These are phyloP conservation scores for Cotesia congregata DNA, from an alignment of 2,888 invertebrate species.

Conservation along the genomic window DNA sequence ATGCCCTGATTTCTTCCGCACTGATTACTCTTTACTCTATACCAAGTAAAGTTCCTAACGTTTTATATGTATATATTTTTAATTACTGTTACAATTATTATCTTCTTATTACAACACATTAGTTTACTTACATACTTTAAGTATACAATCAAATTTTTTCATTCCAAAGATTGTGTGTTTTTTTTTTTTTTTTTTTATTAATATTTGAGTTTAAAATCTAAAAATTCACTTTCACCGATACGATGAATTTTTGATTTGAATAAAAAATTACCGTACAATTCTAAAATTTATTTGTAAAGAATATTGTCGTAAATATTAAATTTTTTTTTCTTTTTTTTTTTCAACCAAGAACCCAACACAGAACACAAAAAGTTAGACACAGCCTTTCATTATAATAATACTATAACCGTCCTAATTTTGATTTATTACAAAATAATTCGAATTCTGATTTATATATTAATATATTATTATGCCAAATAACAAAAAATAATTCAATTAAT, in stretches of 20 bases:
- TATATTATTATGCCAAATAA: not conserved
- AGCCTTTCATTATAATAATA: constrained; percentile 47
- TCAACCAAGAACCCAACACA: not conserved
- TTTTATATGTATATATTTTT: constrained; percentile 24
- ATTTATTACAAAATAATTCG: constrained; percentile 13
- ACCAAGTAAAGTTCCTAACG: constrained; percentile 33
- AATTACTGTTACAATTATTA: no score
- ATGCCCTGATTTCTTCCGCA: constrained; percentile 25
- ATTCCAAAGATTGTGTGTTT: no score
- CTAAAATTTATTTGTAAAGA: not conserved
- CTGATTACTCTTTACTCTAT: constrained; percentile 27
- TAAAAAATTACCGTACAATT: not conserved
- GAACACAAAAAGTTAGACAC: constrained; percentile 48
- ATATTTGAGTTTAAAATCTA: no score
- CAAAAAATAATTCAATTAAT: not conserved
- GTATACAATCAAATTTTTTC: no score
- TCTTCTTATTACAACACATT: no score
- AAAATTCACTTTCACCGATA: no score
- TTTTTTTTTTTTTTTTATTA: no score
- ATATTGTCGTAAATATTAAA: not conserved
- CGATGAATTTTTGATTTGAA: no score
- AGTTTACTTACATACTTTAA: no score
- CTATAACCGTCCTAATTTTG: constrained; percentile 46
- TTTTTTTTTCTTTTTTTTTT: constrained; percentile 8
- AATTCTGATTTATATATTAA: constrained; percentile 10